Conservation (phyloP, 2,113 vertebrate species). For the Brienomyrus brachyistius region DNA sequence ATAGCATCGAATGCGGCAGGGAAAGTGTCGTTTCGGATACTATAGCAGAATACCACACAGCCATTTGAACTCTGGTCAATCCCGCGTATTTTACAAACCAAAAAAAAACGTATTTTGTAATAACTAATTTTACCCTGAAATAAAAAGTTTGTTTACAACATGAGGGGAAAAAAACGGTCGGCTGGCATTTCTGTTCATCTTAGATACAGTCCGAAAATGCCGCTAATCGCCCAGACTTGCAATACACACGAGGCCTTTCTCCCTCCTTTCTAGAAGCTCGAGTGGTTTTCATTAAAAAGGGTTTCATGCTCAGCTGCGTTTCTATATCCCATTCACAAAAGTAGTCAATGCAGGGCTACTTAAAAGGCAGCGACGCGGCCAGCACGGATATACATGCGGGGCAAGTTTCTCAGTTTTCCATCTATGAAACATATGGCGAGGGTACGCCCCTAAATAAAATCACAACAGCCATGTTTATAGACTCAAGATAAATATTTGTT, state of each 20-base stretch:
- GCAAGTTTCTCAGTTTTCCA: background rate
- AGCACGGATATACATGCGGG: background rate
- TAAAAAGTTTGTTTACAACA: background rate
- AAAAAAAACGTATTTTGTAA: background rate
- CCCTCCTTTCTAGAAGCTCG: constrained; percentile 21
- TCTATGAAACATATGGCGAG: background rate
- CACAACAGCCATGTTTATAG: constrained; percentile 1
- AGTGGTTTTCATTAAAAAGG: constrained; percentile 34
- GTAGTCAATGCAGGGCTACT: background rate
- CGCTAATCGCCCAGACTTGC: background rate
- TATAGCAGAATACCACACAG: background rate
- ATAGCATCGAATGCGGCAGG: background rate
- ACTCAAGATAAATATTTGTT: background rate
- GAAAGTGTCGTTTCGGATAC: background rate
- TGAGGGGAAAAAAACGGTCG: background rate
- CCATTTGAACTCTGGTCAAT: background rate
- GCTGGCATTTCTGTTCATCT: background rate
- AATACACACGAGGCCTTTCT: constrained; percentile 3
- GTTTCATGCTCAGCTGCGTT: constrained; percentile 25
- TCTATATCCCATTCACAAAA: constrained; percentile 28
- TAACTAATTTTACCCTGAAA: background rate
- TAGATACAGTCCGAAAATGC: background rate
- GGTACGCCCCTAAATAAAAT: background rate
- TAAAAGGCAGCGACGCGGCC: background rate
- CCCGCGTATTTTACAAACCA: background rate